Evolutionary conservation across 2,113 vertebrate species (phyloP).

Genomic region (Rhynchopsitta pachyrhyncha): DNA sequence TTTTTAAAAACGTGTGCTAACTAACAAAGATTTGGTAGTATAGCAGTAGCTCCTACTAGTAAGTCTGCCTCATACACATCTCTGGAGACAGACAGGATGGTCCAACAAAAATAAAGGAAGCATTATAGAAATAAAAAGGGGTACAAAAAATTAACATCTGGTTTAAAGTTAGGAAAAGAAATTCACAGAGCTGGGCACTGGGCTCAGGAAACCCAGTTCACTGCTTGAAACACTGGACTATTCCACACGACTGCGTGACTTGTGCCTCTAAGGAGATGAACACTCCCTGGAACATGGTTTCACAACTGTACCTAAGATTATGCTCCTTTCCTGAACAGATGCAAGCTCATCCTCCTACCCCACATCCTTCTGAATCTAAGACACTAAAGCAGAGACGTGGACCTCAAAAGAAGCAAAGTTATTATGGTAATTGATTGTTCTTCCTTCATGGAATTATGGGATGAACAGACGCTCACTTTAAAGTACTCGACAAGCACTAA

Average conservation of each 20-base stretch:
- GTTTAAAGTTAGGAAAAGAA: background rate
- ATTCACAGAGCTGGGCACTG: background rate
- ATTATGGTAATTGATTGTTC: background rate
- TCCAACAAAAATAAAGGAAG: background rate
- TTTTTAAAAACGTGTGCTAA: background rate
- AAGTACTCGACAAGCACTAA: background rate
- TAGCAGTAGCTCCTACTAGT: background rate
- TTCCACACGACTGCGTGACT: background rate
- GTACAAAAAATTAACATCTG: background rate
- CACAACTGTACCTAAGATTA: background rate
- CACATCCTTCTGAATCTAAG: background rate
- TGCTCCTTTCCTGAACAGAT: background rate
- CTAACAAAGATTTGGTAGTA: background rate
- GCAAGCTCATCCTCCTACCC: background rate
- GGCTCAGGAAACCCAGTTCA: background rate
- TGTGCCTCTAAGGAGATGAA: background rate
- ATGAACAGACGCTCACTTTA: background rate
- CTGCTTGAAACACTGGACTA: background rate
- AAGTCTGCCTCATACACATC: background rate
- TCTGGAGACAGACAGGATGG: background rate
- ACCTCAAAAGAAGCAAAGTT: background rate
- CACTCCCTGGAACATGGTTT: background rate
- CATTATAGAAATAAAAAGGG: background rate
- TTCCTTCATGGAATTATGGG: rapidly evolving
- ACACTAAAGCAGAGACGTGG: background rate